Base-by-base conservation (phyloP, 1,140 invertebrate species). In the Drosophila repletoides region DNA sequence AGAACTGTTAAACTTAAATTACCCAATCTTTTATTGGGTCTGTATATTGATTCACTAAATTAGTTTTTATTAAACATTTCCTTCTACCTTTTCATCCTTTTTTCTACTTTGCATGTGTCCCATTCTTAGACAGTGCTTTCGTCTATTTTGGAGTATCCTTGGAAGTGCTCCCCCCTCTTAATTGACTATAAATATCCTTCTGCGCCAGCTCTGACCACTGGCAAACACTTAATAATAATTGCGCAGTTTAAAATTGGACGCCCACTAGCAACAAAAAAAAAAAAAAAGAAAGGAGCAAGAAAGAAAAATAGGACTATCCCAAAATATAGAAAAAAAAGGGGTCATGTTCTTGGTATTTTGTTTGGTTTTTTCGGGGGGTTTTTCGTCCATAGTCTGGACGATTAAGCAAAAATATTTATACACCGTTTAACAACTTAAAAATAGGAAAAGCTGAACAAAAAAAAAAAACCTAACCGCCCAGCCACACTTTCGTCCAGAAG, bases 181-280 rank as follows among this genome's bases (percentile, higher is more conserved):
- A 49, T 33, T n/a, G 24, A 33, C 10, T 21, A 28, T n/a, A n/a
- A n/a, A n/a, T 58, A 31, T 10, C 34, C 5, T 41, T 46, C 14
- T 33, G 2, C 14, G 49, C 46, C 56, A 43, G 17, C 65, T 12
- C 53, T 84, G 76, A 38, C 2, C 26, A 58, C 26, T 17, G 26
- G 22, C 26, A 64, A 63, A 59, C 71, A 84, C 80, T 83, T 83
- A 84, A 84, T 79, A 75, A 83, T 83, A 83, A 83, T 83, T 83
- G 73, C 79, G 53, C 53, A 58, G 67, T 45, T 74, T 61, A 68
- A 68, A 63, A 40, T 41, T 52, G 33, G 24, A 36, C 10, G 29
- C 41, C 43, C 22, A 53, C 34, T 31, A 9, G 24, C 15, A 14
- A 3, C 24, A 40, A 14, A 5, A 51, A 12, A 28, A 6, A 34